Evolutionary conservation across 2,888 invertebrate species (phyloP).

Genomic region (Lapara coniferarum): DNA sequence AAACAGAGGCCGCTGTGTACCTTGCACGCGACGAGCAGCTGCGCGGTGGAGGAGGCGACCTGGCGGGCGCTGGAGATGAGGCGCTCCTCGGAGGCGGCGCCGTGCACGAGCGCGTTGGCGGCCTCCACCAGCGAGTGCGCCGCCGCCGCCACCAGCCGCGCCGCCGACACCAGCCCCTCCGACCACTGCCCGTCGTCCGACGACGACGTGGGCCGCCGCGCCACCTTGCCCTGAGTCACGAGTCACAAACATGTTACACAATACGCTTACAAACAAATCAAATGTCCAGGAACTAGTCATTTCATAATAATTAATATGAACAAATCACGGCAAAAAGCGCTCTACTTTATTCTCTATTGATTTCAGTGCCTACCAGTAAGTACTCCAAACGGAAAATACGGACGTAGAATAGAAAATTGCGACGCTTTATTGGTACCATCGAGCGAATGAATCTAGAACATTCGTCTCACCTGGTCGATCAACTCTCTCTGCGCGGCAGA

Average conservation of each 20-base stretch:
- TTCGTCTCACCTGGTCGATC: conserved; percentile 87
- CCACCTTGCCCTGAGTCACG: conserved; percentile 89
- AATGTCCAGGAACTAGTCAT: too few relatives aligned
- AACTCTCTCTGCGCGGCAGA: conserved; percentile 98
- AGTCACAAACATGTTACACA: neutral
- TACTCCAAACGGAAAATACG: too few relatives aligned
- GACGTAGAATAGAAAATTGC: too few relatives aligned
- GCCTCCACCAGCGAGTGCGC: conserved; percentile 99
- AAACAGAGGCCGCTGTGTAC: too few relatives aligned
- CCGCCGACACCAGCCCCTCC: conserved; percentile 97
- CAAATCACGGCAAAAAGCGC: too few relatives aligned
- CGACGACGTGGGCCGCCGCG: conserved; percentile 90
- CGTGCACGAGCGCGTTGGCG: conserved; percentile 97
- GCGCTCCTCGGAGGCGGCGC: conserved; percentile 96
- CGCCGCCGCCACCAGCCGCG: conserved; percentile 97
- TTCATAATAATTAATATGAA: too few relatives aligned
- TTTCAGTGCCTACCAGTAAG: too few relatives aligned
- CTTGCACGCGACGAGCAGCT: conserved; percentile 98
- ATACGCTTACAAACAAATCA: too few relatives aligned
- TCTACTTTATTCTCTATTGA: too few relatives aligned
- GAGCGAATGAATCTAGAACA: too few relatives aligned
- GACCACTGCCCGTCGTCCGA: conserved; percentile 99
- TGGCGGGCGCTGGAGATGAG: conserved; percentile 98
- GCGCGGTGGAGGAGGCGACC: conserved; percentile 98
- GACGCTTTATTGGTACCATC: too few relatives aligned